phyloP scores from a whole-genome alignment of 2,113 vertebrate genomes.

The Oceanites oceanicus region DNA sequence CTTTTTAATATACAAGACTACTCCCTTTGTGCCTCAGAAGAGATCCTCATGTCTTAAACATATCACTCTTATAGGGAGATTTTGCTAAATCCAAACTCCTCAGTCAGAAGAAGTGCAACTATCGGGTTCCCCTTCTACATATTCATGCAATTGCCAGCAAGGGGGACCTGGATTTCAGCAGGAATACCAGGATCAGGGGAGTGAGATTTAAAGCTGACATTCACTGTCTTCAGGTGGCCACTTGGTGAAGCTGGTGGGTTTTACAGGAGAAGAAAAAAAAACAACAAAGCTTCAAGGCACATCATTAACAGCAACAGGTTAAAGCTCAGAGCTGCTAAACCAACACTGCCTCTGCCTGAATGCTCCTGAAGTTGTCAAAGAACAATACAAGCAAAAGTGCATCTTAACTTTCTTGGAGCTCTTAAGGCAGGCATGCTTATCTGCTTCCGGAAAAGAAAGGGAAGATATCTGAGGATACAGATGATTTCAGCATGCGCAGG shows the following conservation, averaged over 20 bases:
- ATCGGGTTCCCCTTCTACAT: neutral
- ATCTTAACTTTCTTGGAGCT: neutral
- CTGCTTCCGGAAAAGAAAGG: neutral
- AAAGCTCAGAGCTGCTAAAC: neutral
- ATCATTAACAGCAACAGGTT: neutral
- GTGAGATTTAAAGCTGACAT: neutral
- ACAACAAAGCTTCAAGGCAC: neutral
- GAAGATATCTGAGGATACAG: neutral
- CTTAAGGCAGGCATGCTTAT: neutral
- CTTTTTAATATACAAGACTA: neutral
- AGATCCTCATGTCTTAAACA: neutral
- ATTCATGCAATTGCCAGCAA: neutral
- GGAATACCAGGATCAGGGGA: neutral
- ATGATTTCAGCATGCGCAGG: neutral
- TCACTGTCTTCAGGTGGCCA: neutral
- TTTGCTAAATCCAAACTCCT: neutral
- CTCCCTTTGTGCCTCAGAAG: neutral
- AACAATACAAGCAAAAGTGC: neutral
- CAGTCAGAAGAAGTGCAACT: neutral
- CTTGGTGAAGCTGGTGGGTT: neutral
- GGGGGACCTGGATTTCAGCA: neutral
- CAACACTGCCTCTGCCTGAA: neutral
- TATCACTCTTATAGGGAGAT: neutral
- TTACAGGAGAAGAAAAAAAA: neutral
- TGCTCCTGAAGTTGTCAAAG: neutral